Conservation (phyloP, 2,113 vertebrate genomes). For the Ranitomeya variabilis region DNA sequence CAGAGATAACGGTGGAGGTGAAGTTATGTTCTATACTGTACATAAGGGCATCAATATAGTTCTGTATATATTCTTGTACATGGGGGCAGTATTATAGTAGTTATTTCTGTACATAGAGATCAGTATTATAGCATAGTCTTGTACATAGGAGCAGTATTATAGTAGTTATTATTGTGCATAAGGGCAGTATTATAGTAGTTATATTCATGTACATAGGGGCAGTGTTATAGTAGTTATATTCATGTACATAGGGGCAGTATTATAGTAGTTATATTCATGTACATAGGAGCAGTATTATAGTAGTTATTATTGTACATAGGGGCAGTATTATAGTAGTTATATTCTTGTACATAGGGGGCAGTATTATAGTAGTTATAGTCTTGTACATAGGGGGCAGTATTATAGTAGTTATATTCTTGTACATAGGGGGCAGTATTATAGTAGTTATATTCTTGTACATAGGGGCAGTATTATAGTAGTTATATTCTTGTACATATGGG, state of each 20-base stretch:
- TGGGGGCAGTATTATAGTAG: not conserved
- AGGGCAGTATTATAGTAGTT: not conserved
- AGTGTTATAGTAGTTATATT: not conserved
- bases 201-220: not conserved
- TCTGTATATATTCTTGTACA: not conserved
- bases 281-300: not conserved
- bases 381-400: too few relatives aligned
- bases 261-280: conserved; percentile 1
- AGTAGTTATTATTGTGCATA: not conserved
- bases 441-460: too few relatives aligned
- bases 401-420: not conserved
- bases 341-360: not conserved
- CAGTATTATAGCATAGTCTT: not conserved
- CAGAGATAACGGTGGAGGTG: not conserved
- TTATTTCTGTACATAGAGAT: not conserved
- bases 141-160: not conserved
- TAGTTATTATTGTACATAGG: not conserved
- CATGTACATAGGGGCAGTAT: not conserved
- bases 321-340: not conserved
- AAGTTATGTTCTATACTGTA: not conserved
- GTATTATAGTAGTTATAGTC: not conserved
- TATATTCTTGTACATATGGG: too few relatives aligned
- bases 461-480: too few relatives aligned
- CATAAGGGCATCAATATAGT: not conserved
- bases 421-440: too few relatives aligned